Evolutionary conservation across 2,113 vertebrate genomes (phyloP), one percentile per base, ranked within the genome.

Genomic region (Callaeas wilsoni): DNA sequence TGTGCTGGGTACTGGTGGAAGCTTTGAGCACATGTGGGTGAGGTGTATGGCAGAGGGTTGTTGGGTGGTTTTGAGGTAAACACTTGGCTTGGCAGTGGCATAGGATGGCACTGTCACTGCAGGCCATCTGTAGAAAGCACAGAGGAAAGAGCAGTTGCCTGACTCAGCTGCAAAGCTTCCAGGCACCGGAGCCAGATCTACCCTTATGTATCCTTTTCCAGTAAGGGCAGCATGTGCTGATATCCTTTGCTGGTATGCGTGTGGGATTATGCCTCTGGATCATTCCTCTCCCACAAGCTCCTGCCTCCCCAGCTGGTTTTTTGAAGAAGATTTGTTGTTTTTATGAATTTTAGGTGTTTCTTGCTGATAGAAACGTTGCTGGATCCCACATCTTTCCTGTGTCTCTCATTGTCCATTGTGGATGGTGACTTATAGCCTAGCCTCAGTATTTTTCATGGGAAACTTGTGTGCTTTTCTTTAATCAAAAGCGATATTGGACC

Each of bases 41-140:
- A 79, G 33, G 53, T 0, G 0, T 2, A 3, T 49, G 39, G 57
- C 16, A n/a, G 80, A 50, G 62, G 15, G 15, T 57, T 4, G 1
- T 57, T 52, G 70, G 26, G 17, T 86, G 71, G 35, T 82, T 76
- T 47, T 56, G 57, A 63, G 12, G 37, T 42, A 78, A 82, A 59
- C 23, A 30, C 17, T 68, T 4, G 16, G 15, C 37, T 67, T 44
- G 2, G 2, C 44, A 87, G 74, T 0, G 0, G 29, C 32, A 32
- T 16, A 44, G 79, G 32, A 59, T 1, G 8, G 19, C 53, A 70
- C 20, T 27, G 16, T 86, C 3, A 2, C 55, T 79, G 50, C 55
- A 46, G 42, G 35, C 79, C 37, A 63, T 78, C 50, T 89, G 65
- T 29, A 46, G 42, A 57, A 52, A 82, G 26, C 78, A 78, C 39